A percentile compares a stretch with the other conserved stretches of the same genome.
These are phyloP conservation scores for Ectobius pallidus DNA, from an alignment of 2,888 invertebrate species.

Conservation along the genomic window DNA sequence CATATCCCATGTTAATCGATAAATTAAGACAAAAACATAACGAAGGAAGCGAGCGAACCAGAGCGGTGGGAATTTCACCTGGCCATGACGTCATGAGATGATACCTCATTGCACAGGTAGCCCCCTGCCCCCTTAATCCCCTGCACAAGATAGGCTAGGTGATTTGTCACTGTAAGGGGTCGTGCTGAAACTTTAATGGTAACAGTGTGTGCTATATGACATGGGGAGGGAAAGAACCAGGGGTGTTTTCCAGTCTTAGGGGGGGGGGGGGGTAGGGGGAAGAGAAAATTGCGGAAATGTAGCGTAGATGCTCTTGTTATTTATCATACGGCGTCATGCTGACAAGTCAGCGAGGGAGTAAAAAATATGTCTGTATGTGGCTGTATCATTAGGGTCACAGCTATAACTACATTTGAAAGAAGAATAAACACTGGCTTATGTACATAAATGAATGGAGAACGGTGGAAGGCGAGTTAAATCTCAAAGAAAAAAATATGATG, in stretches of 20 bases:
- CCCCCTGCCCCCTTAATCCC: neutral
- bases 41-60: too few relatives aligned
- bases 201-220: conserved; percentile 27
- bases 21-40: conserved; percentile 22
- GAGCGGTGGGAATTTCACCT: neutral
- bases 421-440: too few relatives aligned
- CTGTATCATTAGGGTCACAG: too few relatives aligned
- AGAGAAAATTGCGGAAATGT: conserved; percentile 26
- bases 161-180: conserved; percentile 31
- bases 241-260: too few relatives aligned
- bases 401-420: too few relatives aligned
- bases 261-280: neutral
- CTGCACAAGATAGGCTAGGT: conserved; percentile 3
- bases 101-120: conserved; percentile 21
- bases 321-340: conserved; percentile 24
- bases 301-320: conserved; percentile 23
- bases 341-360: conserved; percentile 16
- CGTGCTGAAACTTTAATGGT: conserved; percentile 27
- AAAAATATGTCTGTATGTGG: neutral
- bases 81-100: conserved; percentile 31
- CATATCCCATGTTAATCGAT: conserved; percentile 4
- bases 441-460: too few relatives aligned
- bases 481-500: too few relatives aligned
- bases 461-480: too few relatives aligned
- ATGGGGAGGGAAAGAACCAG: too few relatives aligned